A percentile compares a stretch with the other conserved stretches of the same genome.
phyloP scores from a whole-genome alignment of 2,113 vertebrate species.

The Geothlypis trichas region DNA sequence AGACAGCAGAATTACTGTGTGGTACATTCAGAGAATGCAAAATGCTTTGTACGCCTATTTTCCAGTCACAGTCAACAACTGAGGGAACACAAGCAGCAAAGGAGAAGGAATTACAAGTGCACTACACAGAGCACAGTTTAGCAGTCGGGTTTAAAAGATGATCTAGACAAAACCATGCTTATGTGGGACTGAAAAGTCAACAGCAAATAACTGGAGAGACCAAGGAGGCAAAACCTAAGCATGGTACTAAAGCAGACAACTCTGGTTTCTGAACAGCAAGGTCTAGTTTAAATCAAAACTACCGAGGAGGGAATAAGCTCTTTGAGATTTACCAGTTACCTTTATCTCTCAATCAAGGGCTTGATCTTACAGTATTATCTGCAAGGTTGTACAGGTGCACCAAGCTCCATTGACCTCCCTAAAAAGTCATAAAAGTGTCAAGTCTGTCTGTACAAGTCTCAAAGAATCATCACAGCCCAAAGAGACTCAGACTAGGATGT shows the following conservation, averaged over 20 bases:
- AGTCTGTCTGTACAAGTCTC: not conserved
- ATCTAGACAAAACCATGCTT: not conserved
- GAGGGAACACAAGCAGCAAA: conserved; percentile 54
- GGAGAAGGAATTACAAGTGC: not conserved
- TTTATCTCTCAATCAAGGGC: not conserved
- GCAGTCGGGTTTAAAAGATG: conserved; percentile 6
- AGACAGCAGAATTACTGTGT: conserved; percentile 96
- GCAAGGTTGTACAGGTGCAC: not conserved
- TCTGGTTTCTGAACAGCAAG: not conserved
- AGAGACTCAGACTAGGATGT: not conserved
- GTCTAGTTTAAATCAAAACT: not conserved
- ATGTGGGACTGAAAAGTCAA: not conserved
- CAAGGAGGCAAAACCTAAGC: not conserved
- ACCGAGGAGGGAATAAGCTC: not conserved
- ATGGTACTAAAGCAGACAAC: not conserved
- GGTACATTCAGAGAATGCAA: conserved; percentile 95
- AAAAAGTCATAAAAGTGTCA: not conserved
- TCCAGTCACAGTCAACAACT: conserved; percentile 77
- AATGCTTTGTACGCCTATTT: conserved; percentile 84
- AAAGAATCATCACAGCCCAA: not conserved
- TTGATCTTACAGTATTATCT: not conserved
- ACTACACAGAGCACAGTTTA: not conserved
- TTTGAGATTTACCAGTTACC: not conserved
- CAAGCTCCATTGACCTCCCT: not conserved
- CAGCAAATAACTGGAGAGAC: not conserved